A percentile compares a stretch with the other conserved stretches of the same genome.
Evolutionary conservation across 2,113 vertebrate genomes (phyloP).

Genomic region (Ictalurus furcatus): DNA sequence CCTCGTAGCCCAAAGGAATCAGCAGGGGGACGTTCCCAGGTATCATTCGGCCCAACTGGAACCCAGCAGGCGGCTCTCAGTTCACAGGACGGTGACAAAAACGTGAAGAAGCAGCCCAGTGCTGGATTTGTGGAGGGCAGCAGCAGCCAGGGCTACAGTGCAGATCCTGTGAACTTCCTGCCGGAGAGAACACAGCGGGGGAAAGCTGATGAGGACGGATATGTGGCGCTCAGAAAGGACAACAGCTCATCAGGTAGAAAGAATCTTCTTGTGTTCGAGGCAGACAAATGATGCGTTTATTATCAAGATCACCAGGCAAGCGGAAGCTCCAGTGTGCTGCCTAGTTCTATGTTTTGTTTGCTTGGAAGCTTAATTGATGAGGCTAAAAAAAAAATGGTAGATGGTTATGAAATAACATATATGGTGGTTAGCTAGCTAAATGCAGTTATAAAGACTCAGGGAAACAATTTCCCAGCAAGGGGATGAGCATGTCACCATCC

Average conservation of each 20-base stretch:
- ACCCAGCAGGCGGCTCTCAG: conserved; percentile 75
- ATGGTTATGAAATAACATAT: not conserved
- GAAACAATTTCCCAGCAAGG: not conserved
- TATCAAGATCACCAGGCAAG: not conserved
- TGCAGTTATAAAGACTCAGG: too few species aligned
- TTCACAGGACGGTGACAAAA: conserved; percentile 88
- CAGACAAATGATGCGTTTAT: not conserved
- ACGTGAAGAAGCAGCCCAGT: conserved; percentile 79
- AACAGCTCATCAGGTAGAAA: conserved; percentile 88
- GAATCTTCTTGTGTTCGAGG: not conserved
- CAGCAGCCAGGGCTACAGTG: conserved; percentile 89
- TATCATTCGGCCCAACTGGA: conserved; percentile 73
- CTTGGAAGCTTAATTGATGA: not conserved
- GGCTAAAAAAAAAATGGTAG: not conserved
- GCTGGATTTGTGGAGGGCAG: conserved; percentile 76
- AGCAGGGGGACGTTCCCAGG: conserved; percentile 58
- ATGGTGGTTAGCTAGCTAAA: not conserved
- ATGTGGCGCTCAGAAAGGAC: conserved; percentile 93
- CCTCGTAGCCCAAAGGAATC: conserved; percentile 72
- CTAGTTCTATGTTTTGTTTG: not conserved
- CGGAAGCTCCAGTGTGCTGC: not conserved
- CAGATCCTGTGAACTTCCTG: conserved; percentile 89
- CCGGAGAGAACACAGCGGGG: conserved; percentile 77
- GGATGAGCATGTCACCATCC: not conserved
- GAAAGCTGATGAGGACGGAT: conserved; percentile 87